A percentile compares a stretch with the other conserved stretches of the same genome.
Evolutionary conservation across 2,113 vertebrate species (phyloP).

Genomic region (Lepidothrix coronata): DNA sequence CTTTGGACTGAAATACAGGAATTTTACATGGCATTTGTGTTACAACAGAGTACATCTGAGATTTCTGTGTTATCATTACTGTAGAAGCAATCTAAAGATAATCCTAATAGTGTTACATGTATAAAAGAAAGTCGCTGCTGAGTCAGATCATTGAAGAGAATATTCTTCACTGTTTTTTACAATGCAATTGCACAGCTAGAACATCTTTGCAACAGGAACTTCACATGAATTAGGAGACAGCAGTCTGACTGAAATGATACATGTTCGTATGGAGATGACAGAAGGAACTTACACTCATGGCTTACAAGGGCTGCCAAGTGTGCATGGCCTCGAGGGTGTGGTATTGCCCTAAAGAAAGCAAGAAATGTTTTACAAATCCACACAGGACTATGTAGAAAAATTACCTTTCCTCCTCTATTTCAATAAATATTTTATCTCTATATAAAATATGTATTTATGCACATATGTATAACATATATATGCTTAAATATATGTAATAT

Average conservation of each 20-base stretch:
- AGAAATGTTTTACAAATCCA: not conserved
- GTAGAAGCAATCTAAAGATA: not conserved
- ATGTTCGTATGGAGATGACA: not conserved
- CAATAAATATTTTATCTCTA: not conserved
- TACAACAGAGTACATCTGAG: not conserved
- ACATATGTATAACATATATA: not conserved
- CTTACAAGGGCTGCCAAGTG: conserved; percentile 94
- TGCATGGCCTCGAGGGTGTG: conserved; percentile 94
- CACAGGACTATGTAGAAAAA: not conserved
- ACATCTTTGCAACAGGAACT: not conserved
- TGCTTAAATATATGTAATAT: not conserved
- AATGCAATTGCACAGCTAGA: not conserved
- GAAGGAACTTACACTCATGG: conserved; percentile 88
- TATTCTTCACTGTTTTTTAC: not conserved
- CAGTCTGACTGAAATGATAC: not conserved
- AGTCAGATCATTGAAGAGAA: not conserved
- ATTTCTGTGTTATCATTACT: not conserved
- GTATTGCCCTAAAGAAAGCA: conserved; percentile 86
- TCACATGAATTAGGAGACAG: not conserved
- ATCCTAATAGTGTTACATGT: not conserved
- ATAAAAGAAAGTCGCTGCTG: not conserved
- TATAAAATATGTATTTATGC: not conserved
- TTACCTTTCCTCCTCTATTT: not conserved
- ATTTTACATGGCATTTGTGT: not conserved
- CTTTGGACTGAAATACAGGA: not conserved